Evolutionary conservation across 2,113 vertebrate genomes (phyloP).

Genomic region (Pica pica): DNA sequence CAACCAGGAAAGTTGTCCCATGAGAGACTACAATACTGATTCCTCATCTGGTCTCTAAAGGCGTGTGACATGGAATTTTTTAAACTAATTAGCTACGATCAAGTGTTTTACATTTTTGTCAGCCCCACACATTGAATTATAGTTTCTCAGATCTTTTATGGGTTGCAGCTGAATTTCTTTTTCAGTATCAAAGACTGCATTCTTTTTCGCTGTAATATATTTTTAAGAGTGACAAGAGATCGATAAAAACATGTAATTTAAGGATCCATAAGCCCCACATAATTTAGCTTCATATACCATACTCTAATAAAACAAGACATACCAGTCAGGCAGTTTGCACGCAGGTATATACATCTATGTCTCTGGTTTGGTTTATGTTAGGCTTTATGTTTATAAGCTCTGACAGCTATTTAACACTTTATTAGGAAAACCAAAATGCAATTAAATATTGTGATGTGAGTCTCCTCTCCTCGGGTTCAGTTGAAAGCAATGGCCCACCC

Average conservation of each 20-base stretch:
- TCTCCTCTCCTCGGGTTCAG: not conserved
- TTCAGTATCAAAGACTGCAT: not conserved
- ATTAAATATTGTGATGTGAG: not conserved
- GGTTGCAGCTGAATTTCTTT: constrained; percentile 10
- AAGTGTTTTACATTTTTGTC: not conserved
- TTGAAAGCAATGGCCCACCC: not conserved
- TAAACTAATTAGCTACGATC: not conserved
- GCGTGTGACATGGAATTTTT: not conserved
- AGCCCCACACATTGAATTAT: not conserved
- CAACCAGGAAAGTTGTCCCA: not conserved
- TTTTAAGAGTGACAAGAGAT: constrained; percentile 43
- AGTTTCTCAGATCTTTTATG: not conserved
- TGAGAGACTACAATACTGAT: not conserved
- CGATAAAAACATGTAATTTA: constrained; percentile 41
- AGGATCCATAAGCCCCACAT: constrained; percentile 10
- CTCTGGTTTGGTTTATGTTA: not conserved
- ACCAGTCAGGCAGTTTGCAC: not conserved
- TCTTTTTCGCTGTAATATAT: not conserved
- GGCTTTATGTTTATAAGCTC: not conserved
- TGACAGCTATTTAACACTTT: not conserved
- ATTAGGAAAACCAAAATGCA: not conserved
- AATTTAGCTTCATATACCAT: constrained; percentile 7
- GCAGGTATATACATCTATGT: not conserved
- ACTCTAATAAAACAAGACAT: constrained; percentile 21
- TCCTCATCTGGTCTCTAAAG: not conserved